These are phyloP conservation scores for Bucorvus abyssinicus DNA, from an alignment of 2,797 vertebrate species.

Conservation along the genomic window DNA sequence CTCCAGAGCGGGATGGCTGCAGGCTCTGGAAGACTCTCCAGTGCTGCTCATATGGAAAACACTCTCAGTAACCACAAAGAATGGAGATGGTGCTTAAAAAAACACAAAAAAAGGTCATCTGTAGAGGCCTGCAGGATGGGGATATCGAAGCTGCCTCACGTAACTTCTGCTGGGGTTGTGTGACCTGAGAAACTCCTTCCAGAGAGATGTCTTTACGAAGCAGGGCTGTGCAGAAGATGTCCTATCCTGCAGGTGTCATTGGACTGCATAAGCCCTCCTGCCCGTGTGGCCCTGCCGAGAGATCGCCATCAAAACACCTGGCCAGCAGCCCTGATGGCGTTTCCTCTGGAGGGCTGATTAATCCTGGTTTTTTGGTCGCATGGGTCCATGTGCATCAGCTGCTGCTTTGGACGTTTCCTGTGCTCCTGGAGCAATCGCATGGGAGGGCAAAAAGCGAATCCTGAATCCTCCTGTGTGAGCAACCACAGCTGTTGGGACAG, in stretches of 20 bases:
- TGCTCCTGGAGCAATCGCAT: fast-evolving
- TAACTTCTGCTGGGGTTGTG: neutral
- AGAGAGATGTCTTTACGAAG: fast-evolving
- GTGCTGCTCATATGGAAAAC: conserved; percentile 24
- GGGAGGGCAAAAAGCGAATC: fast-evolving
- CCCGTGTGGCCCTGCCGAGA: fast-evolving
- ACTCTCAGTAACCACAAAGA: neutral
- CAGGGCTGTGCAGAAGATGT: neutral
- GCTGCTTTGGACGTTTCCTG: neutral
- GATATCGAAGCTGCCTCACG: fast-evolving
- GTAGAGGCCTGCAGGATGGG: neutral
- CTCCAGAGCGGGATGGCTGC: neutral
- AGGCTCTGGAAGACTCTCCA: neutral
- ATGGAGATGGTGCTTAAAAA: neutral
- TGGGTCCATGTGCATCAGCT: neutral
- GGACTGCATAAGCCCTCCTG: neutral
- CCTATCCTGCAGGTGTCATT: fast-evolving
- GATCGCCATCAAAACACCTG: fast-evolving
- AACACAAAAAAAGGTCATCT: neutral
- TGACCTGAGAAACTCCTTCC: neutral
- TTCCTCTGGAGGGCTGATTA: neutral
- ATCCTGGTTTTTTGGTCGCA: neutral
- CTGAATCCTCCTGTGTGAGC: fast-evolving
- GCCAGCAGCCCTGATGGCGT: fast-evolving
- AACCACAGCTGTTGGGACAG: fast-evolving